Evolutionary conservation across 2,888 invertebrate species (phyloP).

Genomic region (Beris chalybata): DNA sequence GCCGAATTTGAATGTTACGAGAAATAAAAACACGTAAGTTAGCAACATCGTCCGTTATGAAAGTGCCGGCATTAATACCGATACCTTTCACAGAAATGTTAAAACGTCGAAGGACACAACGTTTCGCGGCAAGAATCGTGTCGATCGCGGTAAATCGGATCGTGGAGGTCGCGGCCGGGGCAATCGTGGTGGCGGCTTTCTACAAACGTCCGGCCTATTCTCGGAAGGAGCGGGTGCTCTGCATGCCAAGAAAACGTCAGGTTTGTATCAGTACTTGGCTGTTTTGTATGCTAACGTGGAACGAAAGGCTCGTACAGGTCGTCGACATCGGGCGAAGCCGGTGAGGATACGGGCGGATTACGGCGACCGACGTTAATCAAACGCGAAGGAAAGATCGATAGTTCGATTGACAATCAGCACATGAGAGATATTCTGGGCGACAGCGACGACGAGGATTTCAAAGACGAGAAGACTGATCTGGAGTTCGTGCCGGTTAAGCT

Average conservation of each 20-base stretch:
- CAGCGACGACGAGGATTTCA: conserved; percentile 48
- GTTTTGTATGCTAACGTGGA: neutral
- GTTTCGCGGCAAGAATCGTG: conserved; percentile 43
- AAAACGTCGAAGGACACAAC: conserved; percentile 54
- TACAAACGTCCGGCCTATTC: conserved; percentile 54
- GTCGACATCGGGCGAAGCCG: conserved; percentile 4
- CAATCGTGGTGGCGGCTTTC: conserved; percentile 46
- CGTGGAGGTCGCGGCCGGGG: conserved; percentile 44
- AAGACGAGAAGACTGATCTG: conserved; percentile 48
- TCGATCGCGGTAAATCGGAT: conserved; percentile 45
- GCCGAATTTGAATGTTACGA: conserved; percentile 64
- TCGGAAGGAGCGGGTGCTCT: conserved; percentile 54
- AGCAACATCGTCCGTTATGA: neutral
- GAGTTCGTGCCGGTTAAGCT: conserved; percentile 50
- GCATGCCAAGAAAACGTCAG: conserved; percentile 18
- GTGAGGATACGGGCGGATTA: conserved; percentile 46
- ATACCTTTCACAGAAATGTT: conserved; percentile 47
- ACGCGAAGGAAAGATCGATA: conserved; percentile 47
- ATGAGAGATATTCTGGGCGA: conserved; percentile 49
- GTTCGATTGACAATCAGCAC: conserved; percentile 46
- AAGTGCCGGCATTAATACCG: neutral
- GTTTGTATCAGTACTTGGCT: neutral
- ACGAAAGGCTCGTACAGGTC: conserved; percentile 24
- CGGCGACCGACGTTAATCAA: conserved; percentile 46
- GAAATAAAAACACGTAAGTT: conserved; percentile 61